Evolutionary conservation across 2,113 vertebrate genomes (phyloP).

Genomic region (Heliornis fulica): DNA sequence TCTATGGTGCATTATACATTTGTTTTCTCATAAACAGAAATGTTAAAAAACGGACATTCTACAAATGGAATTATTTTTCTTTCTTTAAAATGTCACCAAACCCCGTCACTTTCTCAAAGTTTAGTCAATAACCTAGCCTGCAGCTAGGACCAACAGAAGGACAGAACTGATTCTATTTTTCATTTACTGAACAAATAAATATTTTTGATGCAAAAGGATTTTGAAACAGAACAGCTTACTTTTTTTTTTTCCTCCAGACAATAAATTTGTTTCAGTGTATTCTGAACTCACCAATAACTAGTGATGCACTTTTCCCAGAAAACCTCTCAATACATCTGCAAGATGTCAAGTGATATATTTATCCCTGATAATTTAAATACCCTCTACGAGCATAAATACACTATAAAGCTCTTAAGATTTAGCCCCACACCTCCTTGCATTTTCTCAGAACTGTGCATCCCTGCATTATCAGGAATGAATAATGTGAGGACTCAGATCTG

Average conservation of each 20-base stretch:
- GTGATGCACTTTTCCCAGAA: background rate
- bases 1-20: background rate
- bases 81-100: background rate
- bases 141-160: background rate
- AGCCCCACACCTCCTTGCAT: background rate
- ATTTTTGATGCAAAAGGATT: background rate
- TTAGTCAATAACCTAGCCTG: background rate
- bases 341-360: background rate
- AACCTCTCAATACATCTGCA: background rate
- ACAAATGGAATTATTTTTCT: background rate
- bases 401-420: background rate
- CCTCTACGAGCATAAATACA: background rate
- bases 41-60: background rate
- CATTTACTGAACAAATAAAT: constrained; percentile 30
- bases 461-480: background rate
- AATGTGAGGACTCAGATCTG: background rate
- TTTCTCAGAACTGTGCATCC: background rate
- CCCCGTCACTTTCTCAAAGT: background rate
- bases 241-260: background rate
- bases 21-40: background rate
- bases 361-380: background rate
- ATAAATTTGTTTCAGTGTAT: background rate
- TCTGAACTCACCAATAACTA: background rate
- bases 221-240: background rate
- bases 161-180: background rate